Percentiles rank a stretch among this genome's conserved stretches.
Evolutionary conservation across 2,113 vertebrate genomes (phyloP).

Genomic region (Callionymus lyra): DNA sequence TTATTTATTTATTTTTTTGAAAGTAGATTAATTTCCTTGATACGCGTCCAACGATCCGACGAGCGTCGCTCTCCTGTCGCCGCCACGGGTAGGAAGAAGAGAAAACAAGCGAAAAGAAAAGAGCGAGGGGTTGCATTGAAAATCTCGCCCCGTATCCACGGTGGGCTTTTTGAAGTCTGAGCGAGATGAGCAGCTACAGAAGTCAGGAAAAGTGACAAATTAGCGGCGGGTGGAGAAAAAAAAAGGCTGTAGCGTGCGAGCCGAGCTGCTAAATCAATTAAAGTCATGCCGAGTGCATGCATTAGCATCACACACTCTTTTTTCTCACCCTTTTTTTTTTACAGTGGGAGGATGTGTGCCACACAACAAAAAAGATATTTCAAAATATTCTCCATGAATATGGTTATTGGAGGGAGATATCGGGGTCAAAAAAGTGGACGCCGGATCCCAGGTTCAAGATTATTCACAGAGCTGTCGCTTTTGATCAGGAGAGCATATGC

Average conservation of each 20-base stretch:
- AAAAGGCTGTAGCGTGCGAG: constrained; percentile 58
- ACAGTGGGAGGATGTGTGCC: constrained; percentile 25
- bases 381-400: constrained; percentile 72
- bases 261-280: constrained; percentile 67
- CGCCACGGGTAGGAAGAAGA: constrained; percentile 30
- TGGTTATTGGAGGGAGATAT: constrained; percentile 72
- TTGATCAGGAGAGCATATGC: constrained; percentile 63
- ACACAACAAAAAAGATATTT: constrained; percentile 63
- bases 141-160: constrained; percentile 51
- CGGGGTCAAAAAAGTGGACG: constrained; percentile 39
- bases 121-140: constrained; percentile 42
- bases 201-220: constrained; percentile 69
- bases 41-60: constrained; percentile 54
- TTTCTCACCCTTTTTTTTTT: constrained; percentile 15
- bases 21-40: constrained; percentile 64
- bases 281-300: constrained; percentile 60
- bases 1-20: constrained; percentile 60
- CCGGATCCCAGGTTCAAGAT: constrained; percentile 53
- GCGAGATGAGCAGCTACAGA: constrained; percentile 60
- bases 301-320: constrained; percentile 52
- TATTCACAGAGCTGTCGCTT: constrained; percentile 39
- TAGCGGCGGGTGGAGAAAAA: constrained; percentile 25
- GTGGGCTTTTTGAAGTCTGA: constrained; percentile 62
- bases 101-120: constrained; percentile 39
- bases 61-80: constrained; percentile 56